Base-by-base conservation (phyloP, 2,797 vertebrate species). In the Threskiornis aethiopicus region DNA sequence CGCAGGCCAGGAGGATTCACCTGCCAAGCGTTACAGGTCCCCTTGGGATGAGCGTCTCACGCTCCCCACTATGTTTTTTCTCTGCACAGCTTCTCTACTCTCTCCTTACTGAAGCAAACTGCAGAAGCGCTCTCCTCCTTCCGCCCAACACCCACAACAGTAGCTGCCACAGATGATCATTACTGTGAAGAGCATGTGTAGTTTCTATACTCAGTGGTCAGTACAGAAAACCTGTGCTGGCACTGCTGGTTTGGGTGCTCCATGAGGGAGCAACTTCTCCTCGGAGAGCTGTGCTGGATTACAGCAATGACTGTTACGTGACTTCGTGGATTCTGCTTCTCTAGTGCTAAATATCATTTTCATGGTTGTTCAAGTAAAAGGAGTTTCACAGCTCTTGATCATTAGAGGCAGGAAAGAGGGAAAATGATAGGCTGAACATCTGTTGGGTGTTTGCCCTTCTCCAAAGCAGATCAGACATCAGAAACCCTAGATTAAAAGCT, bases 221-320 rank as follows among this genome's bases (percentile, higher is more conserved):
- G 26, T 29, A 62, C 0, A 72, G 54, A 79, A 89, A 58, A 69
- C 61, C 61, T 52, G 24, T 33, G 41, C 29, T 81, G 61, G 70
- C 28, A 51, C 31, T 57, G 25, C 22, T 54, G 67, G 13, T 58
- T 70, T 87, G 54, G 42, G 62, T 65, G 62, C 35, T 83, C 51
- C 15, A 9, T 11, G 16, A 89, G 10, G 37, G 35, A 85, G 15
- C 10, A 67, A 71, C 5, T 84, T 78, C 70, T 37, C 6, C 41
- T 52, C 2, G 0, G 37, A 2, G 0, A 82, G 20, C n/a, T 72
- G 37, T 0, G 0, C 11, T 52, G 37, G 37, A 78, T 37, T 57
- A 79, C 41, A 84, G 24, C 25, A 72, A 47, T 2, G 4, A 41
- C 19, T 3, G 8, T 49, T n/a, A 42, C 16, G 12, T 47, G 39